Conservation (phyloP, 2,888 invertebrate species). For the Mesodorylaimus sp. region DNA sequence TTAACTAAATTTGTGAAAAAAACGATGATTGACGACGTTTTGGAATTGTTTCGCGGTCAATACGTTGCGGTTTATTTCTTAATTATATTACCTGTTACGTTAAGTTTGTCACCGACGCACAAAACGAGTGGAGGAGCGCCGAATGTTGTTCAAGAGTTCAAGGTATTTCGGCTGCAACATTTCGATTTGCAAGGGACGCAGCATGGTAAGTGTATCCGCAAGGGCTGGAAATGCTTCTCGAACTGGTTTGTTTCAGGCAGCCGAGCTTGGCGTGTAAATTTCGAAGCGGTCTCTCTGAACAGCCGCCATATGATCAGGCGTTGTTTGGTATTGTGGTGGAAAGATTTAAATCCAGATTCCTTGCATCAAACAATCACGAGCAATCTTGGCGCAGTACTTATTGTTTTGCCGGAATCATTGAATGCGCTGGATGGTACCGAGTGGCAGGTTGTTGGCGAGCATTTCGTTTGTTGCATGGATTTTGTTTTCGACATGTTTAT, state of each 20-base stretch:
- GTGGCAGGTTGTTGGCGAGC: not conserved
- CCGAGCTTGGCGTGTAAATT: conserved; percentile 18
- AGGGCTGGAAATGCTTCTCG: not conserved
- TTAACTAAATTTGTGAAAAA: too few species aligned
- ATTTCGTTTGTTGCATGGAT: conserved; percentile 1
- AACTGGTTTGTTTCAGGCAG: conserved; percentile 12
- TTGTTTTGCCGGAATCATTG: conserved; percentile 21
- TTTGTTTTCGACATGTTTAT: not conserved
- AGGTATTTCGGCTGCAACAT: conserved; percentile 25
- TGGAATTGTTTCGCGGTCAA: not conserved
- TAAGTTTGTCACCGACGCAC: not conserved
- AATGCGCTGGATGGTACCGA: conserved; percentile 16
- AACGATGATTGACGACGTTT: not conserved
- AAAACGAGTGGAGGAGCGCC: too few species aligned
- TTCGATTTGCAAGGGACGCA: conserved; percentile 21
- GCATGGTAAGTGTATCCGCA: conserved; percentile 13
- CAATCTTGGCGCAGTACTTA: conserved; percentile 21
- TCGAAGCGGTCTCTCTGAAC: conserved; percentile 22
- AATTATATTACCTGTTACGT: not conserved
- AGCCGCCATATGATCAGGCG: not conserved
- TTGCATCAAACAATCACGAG: conserved; percentile 16
- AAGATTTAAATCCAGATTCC: conserved; percentile 15
- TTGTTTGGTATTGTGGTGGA: conserved; percentile 22
- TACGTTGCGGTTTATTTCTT: not conserved
- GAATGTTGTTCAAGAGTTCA: conserved; percentile 15